These are phyloP conservation scores for Solea senegalensis DNA, from an alignment of 2,113 vertebrate species.

Conservation along the genomic window DNA sequence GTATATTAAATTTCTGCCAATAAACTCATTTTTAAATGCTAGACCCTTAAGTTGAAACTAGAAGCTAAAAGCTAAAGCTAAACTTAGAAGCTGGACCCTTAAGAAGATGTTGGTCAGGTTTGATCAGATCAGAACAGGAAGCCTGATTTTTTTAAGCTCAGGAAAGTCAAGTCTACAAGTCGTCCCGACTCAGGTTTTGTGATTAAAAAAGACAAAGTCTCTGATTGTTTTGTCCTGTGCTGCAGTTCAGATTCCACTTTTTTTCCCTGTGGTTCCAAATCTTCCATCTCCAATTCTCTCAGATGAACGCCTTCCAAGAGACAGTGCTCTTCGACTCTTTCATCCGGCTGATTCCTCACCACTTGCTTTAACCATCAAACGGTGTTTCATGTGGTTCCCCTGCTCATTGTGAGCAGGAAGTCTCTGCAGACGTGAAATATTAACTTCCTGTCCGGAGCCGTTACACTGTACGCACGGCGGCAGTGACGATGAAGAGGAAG, in stretches of 20 bases:
- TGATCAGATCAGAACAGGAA: too few relatives aligned
- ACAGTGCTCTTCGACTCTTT: conserved; percentile 39
- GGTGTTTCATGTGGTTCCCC: conserved; percentile 52
- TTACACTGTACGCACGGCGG: conserved; percentile 7
- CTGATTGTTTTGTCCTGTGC: too few relatives aligned
- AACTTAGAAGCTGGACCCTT: too few relatives aligned
- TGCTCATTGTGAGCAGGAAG: conserved; percentile 30
- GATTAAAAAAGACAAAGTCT: too few relatives aligned
- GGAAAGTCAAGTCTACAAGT: too few relatives aligned
- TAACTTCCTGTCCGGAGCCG: conserved; percentile 35
- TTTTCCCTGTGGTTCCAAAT: conserved; percentile 14
- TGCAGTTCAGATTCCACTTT: background rate
- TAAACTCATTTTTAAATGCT: too few relatives aligned
- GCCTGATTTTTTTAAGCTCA: too few relatives aligned
- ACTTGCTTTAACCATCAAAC: conserved; percentile 61
- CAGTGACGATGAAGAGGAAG: conserved; percentile 1
- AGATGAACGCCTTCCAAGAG: conserved; percentile 44
- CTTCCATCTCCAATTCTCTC: conserved; percentile 37
- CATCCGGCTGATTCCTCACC: conserved; percentile 51
- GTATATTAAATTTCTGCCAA: too few relatives aligned
- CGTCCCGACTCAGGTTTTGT: too few relatives aligned
- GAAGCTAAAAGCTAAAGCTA: too few relatives aligned
- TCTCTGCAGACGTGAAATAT: conserved; percentile 64
- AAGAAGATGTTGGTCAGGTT: too few relatives aligned
- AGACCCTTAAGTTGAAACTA: too few relatives aligned